Percentiles rank a stretch among this genome's conserved stretches.
These are phyloP conservation scores for Spermophilus dauricus DNA, from an alignment of 2,113 vertebrate species.

Conservation along the genomic window DNA sequence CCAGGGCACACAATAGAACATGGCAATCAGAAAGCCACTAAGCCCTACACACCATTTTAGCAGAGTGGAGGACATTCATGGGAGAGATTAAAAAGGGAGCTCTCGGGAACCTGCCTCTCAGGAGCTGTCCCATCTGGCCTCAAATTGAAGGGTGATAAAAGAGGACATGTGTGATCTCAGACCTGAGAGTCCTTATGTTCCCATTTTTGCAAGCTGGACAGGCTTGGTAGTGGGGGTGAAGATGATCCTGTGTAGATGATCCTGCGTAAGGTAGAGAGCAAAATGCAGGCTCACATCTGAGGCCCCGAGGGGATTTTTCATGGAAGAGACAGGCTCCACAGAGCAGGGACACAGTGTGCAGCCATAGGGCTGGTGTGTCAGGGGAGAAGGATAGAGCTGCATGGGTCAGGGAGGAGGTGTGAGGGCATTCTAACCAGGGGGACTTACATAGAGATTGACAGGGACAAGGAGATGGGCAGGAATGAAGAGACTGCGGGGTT, in stretches of 20 bases:
- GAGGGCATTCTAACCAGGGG: neutral
- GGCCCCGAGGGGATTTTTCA: neutral
- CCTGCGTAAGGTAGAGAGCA: neutral
- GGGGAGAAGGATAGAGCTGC: neutral
- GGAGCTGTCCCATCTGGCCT: neutral
- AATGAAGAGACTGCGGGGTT: neutral
- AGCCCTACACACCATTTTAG: neutral
- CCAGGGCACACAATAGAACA: neutral
- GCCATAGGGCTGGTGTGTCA: neutral
- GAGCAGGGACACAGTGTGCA: neutral
- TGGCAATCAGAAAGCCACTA: neutral
- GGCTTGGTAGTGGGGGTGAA: neutral
- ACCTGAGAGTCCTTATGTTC: neutral
- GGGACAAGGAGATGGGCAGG: neutral
- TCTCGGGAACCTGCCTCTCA: neutral
- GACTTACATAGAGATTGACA: neutral
- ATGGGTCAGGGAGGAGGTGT: neutral
- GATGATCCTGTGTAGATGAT: neutral
- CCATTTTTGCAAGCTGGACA: neutral
- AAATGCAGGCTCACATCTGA: neutral
- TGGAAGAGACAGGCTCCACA: neutral
- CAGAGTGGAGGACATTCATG: neutral
- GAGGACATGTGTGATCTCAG: neutral
- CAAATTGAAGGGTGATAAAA: slow-evolving; percentile 5
- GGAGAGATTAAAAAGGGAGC: neutral